Evolutionary conservation across 2,113 vertebrate species (phyloP).

Genomic region (Sarotherodon lohbergeri): DNA sequence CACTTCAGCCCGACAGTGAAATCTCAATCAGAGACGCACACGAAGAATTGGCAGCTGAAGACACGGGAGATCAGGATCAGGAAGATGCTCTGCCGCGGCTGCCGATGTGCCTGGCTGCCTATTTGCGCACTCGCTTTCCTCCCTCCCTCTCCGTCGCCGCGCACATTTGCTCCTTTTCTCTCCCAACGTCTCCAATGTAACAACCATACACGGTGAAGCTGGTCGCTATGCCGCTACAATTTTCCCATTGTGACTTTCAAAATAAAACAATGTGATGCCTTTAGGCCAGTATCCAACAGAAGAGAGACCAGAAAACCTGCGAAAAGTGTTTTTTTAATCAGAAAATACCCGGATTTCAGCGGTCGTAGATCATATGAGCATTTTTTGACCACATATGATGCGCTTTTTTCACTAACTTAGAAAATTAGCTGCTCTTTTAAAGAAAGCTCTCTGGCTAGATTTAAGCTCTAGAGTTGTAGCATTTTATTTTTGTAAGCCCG

Average conservation of each 20-base stretch:
- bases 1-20: conserved; percentile 53
- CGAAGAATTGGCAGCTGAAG: conserved; percentile 45
- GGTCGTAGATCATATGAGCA: rapidly evolving
- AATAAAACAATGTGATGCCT: conserved; percentile 5
- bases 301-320: neutral
- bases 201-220: conserved; percentile 20
- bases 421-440: neutral
- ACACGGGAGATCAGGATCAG: conserved; percentile 42
- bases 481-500: conserved; percentile 32
- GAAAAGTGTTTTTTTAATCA: neutral
- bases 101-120: conserved; percentile 54
- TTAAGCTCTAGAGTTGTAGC: too few relatives aligned
- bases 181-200: conserved; percentile 50
- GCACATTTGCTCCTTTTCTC: conserved; percentile 54
- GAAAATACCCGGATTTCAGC: neutral
- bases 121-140: conserved; percentile 59
- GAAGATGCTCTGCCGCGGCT: conserved; percentile 54
- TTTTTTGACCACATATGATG: neutral
- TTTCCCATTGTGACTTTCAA: conserved; percentile 2
- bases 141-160: conserved; percentile 56
- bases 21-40: conserved; percentile 50
- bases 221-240: rapidly evolving
- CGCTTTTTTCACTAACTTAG: neutral
- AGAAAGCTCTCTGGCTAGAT: too few relatives aligned
- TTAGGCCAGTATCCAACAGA: neutral